Evolutionary conservation across 2,888 invertebrate genomes (phyloP).

Genomic region (Drosophila dives): DNA sequence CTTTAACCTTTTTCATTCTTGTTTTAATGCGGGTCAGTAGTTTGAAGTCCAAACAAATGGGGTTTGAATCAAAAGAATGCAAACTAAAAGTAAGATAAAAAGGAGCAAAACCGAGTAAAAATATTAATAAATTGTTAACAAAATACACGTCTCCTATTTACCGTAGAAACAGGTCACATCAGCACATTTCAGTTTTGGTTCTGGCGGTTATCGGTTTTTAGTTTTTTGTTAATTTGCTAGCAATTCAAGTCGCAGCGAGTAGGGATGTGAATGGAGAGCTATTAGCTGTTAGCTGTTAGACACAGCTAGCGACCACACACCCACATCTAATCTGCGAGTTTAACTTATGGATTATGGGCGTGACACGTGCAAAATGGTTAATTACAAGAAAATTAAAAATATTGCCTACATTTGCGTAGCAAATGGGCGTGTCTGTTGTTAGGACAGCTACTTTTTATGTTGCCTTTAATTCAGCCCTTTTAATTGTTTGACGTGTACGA

Average conservation of each 20-base stretch:
- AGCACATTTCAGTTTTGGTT: slow-evolving; percentile 48
- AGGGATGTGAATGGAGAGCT: slow-evolving; percentile 14
- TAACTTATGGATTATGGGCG: slow-evolving; percentile 79
- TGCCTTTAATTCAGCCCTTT: background rate
- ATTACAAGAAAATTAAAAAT: slow-evolving; percentile 44
- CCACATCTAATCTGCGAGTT: slow-evolving; percentile 44
- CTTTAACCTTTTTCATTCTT: slow-evolving; percentile 42
- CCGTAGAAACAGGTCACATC: slow-evolving; percentile 32
- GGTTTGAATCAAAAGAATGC: slow-evolving; percentile 7
- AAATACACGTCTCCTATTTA: slow-evolving; percentile 57
- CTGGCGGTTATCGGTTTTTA: slow-evolving; percentile 13
- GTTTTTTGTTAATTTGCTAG: slow-evolving; percentile 49
- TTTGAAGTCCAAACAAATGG: slow-evolving; percentile 29
- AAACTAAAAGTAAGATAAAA: slow-evolving; percentile 23
- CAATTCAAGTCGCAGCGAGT: slow-evolving; percentile 35
- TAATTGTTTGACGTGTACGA: slow-evolving; percentile 7
- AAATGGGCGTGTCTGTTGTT: slow-evolving; percentile 31
- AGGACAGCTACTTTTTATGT: slow-evolving; percentile 6
- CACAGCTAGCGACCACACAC: slow-evolving; percentile 54
- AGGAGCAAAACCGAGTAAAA: slow-evolving; percentile 55
- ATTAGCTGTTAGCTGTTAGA: slow-evolving; percentile 38
- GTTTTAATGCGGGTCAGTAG: slow-evolving; percentile 55
- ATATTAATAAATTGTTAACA: slow-evolving; percentile 77
- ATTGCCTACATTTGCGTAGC: slow-evolving; percentile 72
- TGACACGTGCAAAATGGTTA: slow-evolving; percentile 56